A percentile compares a stretch with the other conserved stretches of the same genome.
Evolutionary conservation across 2,113 vertebrate genomes (phyloP).

Genomic region (Galeopterus variegatus): DNA sequence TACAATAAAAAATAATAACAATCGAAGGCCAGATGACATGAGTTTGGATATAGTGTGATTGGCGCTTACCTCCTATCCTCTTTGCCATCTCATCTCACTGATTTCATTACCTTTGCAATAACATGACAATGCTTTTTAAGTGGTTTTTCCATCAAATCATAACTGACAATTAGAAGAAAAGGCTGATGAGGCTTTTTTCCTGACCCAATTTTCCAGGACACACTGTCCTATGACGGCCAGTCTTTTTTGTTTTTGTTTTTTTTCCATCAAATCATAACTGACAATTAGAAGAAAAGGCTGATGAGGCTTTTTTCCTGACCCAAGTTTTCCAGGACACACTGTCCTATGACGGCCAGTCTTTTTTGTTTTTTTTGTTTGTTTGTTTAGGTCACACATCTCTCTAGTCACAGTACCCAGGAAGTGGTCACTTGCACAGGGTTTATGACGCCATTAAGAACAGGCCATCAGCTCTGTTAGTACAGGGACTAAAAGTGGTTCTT

Average conservation of each 20-base stretch:
- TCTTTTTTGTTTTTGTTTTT: not conserved
- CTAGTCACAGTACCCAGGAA: not conserved
- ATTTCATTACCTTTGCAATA: not conserved
- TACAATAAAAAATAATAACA: not conserved
- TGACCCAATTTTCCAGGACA: not conserved
- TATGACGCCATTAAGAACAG: accelerated
- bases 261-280: not conserved
- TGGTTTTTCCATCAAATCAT: not conserved
- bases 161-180: not conserved
- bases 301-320: not conserved
- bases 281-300: not conserved
- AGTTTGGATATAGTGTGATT: not conserved
- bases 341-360: not conserved
- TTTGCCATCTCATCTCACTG: not conserved
- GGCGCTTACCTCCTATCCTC: not conserved
- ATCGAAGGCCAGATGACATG: not conserved
- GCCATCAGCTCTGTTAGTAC: not conserved
- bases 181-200: not conserved
- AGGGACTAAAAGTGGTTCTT: not conserved
- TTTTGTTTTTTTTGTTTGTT: not conserved
- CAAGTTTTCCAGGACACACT: not conserved
- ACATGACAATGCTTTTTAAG: not conserved
- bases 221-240: not conserved
- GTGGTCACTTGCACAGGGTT: not conserved
- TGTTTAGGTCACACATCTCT: not conserved